These are phyloP conservation scores for Strigamia crassipes DNA, from an alignment of 2,888 invertebrate genomes.

Conservation along the genomic window DNA sequence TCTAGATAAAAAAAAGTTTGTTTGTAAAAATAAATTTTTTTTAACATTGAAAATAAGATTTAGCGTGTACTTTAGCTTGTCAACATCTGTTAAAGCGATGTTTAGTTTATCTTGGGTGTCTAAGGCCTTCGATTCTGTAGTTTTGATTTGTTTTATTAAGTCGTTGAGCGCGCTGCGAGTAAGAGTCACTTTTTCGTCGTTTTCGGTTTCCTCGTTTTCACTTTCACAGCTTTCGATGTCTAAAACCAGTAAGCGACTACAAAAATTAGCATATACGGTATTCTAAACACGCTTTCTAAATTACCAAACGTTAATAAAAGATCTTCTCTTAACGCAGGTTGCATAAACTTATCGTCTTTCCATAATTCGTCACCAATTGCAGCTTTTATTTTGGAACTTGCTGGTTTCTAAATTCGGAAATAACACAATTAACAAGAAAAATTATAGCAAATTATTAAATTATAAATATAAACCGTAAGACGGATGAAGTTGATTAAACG, in stretches of 20 bases:
- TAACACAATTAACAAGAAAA: neutral
- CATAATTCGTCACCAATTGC: conserved; percentile 56
- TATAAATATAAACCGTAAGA: conserved; percentile 50
- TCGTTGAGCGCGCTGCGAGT: conserved; percentile 20
- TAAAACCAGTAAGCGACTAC: neutral
- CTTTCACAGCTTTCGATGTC: conserved; percentile 47
- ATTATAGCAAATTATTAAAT: conserved; percentile 51
- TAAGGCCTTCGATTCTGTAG: conserved; percentile 39
- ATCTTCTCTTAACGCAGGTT: conserved; percentile 73
- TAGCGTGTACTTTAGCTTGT: conserved; percentile 48
- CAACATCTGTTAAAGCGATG: conserved; percentile 41
- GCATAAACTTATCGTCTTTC: conserved; percentile 77
- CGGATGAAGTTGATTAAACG: conserved; percentile 78
- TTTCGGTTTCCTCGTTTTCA: conserved; percentile 47
- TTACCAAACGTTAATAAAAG: conserved; percentile 82
- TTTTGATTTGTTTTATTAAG: conserved; percentile 41
- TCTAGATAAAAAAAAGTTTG: conserved; percentile 51
- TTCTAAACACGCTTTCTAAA: conserved; percentile 30
- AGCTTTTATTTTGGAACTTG: neutral
- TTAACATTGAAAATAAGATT: no score
- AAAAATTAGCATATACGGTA: neutral
- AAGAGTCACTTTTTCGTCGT: neutral
- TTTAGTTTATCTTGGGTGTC: conserved; percentile 41
- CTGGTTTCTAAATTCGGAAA: neutral
- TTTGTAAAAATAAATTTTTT: no score